A percentile compares a stretch with the other conserved stretches of the same genome.
Conservation (phyloP, 2,888 invertebrate genomes). For the Andricus curvator region DNA sequence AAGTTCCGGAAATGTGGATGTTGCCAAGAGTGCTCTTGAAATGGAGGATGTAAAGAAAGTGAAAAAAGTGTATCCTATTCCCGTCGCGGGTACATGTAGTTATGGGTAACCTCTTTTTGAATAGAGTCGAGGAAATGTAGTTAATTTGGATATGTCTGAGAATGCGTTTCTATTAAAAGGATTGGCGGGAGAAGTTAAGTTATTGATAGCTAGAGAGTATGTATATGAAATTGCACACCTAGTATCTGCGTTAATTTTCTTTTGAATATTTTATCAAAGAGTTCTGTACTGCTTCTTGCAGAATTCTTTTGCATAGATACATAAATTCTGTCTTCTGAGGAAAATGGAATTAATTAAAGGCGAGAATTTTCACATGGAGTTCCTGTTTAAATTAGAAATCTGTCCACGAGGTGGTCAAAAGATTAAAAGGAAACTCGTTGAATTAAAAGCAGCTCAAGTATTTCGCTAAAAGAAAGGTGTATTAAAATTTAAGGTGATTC, state of each 20-base stretch:
- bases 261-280: conserved; percentile 9
- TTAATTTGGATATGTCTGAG: neutral
- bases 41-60: neutral
- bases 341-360: neutral
- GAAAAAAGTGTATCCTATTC: neutral
- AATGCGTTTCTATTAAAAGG: neutral
- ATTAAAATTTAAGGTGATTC: too few species aligned
- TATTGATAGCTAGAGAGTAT: conserved; percentile 2
- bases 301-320: neutral
- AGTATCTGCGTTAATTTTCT: neutral
- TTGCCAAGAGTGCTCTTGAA: conserved; percentile 14
- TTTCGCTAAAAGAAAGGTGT: too few species aligned
- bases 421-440: neutral
- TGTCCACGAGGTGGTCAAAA: neutral
- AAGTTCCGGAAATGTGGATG: neutral
- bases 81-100: neutral
- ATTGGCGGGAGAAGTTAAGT: neutral
- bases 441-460: too few species aligned
- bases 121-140: neutral
- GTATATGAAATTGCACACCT: neutral
- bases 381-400: neutral
- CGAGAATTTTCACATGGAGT: neutral
- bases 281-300: neutral
- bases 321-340: neutral
- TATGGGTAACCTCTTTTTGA: neutral